Base-by-base conservation (phyloP, 2,797 vertebrate species). In the Silurus aristotelis region DNA sequence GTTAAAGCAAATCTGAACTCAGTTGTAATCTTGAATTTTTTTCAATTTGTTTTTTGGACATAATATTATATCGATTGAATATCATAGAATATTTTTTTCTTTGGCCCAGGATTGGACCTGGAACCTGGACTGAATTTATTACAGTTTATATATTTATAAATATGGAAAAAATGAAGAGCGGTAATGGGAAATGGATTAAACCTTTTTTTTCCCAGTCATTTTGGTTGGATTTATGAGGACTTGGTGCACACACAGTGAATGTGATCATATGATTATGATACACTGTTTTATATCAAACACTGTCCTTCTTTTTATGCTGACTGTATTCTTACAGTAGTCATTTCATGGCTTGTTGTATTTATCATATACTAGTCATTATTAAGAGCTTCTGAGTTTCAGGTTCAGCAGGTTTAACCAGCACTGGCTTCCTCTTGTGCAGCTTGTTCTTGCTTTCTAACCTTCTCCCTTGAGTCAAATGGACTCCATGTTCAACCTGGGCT, bases 311-410 rank as follows among this genome's bases (percentile, higher is more conserved):
- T 75, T 27, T 66, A 43, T 8, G 4, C 20, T 46, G 4, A 46
- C 10, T 79, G 60, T 63, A 25, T 38, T 25, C 6, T 15, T 70
- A 14, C 25, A 73, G 22, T 22, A 63, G 27, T 27, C 15, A 6
- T 80, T 61, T n/a, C 38, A 27, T 20, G 56, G 38, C 31, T 25
- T n/a, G 22, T 56, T 63, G 31, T 72, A 38, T 31, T 58, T 31
- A 46, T 58, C 19, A 52, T 9, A 13, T 27, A 13, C 70, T 68
- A 52, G 68, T 10, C 14, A 31, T 84, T 63, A 38, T 20, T 25
- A 27, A 64, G n/a, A 25, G 25, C 13, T 71, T 83, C 46, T 70
- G 81, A 82, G 46, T 86, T 90, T 91, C 89, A 87, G 82, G 91
- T 90, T 84, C 1, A 83, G 71, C 88, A 77, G 67, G 90, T 90